Base-by-base conservation (phyloP, 2,797 vertebrate genomes). In the Silurus aristotelis region DNA sequence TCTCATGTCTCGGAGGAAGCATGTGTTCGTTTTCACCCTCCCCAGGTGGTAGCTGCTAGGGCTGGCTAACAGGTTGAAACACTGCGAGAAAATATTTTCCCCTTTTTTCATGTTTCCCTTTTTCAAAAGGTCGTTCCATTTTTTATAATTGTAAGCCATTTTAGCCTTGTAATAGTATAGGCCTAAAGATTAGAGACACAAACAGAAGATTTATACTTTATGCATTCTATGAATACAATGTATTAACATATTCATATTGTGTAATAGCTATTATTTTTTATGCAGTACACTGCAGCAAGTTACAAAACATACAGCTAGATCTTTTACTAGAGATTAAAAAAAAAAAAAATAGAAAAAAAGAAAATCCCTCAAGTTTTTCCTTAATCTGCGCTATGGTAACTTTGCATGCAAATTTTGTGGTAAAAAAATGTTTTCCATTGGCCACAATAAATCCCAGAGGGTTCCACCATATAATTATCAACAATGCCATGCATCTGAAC, bases 391-490 rank as follows among this genome's bases (percentile, higher is more conserved):
- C 38, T 38, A 4, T 38, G 38, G 38, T 38, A 38, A 38, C 38
- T 38, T 38, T 38, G 38, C 38, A 38, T 38, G 38, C 38, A 38
- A 38, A 38, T 38, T 38, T 38, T 38, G 38, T 38, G 38, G 38
- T 38, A 38, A 38, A 38, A 38, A 61, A 61, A n/a, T n/a, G n/a
- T n/a, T n/a, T 4, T 4, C 38, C 78, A 25, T 48, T 80, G 60
- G 46, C 60, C 20, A 20, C 25, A 58, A 60, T 64, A 7, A 25
- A 80, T 48, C 43, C 25, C 43, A 2, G 38, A 48, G 61, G 3
- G 61, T 80, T 25, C 17, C 61, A 80, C 7, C n/a, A 80, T 48
- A 25, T 64, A 80, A 80, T 80, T 80, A 80, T 25, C 38, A 64
- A 48, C 78, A 48, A 64, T 64, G 22, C 22, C 13, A 64, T 64